These are phyloP conservation scores for Tachysurus fulvidraco DNA, from an alignment of 2,113 vertebrate genomes.

Conservation along the genomic window DNA sequence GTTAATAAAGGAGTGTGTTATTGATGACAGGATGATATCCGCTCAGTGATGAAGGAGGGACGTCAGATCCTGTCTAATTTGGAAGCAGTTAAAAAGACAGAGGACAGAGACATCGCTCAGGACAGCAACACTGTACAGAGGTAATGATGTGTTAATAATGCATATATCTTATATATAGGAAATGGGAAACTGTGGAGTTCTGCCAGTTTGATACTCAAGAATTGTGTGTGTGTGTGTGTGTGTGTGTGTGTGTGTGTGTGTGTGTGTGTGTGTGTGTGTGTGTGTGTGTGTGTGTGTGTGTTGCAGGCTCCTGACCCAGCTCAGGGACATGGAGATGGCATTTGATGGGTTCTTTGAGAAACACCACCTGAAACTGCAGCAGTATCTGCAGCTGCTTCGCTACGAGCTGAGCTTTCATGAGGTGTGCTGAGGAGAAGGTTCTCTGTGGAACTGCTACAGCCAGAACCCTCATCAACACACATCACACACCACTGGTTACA, in stretches of 20 bases:
- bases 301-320: slow-evolving; percentile 85
- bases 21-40: slow-evolving; percentile 81
- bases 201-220: background rate
- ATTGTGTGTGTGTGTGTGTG: slow-evolving; percentile 28
- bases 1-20: background rate
- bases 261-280: slow-evolving; percentile 21
- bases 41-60: slow-evolving; percentile 85
- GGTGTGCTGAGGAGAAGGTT: slow-evolving; percentile 67
- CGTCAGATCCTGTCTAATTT: slow-evolving; percentile 84
- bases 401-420: slow-evolving; percentile 92
- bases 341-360: slow-evolving; percentile 99
- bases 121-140: slow-evolving; percentile 91
- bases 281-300: slow-evolving; percentile 30
- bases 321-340: slow-evolving; percentile 92
- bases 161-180: too few species aligned
- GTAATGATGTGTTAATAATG: slow-evolving; percentile 58
- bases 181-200: background rate
- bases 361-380: slow-evolving; percentile 93
- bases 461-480: background rate
- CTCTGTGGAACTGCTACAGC: background rate
- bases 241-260: slow-evolving; percentile 20
- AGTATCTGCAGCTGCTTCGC: slow-evolving; percentile 88
- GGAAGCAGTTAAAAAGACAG: slow-evolving; percentile 74
- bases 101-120: slow-evolving; percentile 70
- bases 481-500: background rate